Percentiles rank a stretch among this genome's conserved stretches.
These are phyloP conservation scores for Drosophila quadrilineata DNA, from an alignment of 1,140 invertebrate species.

Conservation along the genomic window DNA sequence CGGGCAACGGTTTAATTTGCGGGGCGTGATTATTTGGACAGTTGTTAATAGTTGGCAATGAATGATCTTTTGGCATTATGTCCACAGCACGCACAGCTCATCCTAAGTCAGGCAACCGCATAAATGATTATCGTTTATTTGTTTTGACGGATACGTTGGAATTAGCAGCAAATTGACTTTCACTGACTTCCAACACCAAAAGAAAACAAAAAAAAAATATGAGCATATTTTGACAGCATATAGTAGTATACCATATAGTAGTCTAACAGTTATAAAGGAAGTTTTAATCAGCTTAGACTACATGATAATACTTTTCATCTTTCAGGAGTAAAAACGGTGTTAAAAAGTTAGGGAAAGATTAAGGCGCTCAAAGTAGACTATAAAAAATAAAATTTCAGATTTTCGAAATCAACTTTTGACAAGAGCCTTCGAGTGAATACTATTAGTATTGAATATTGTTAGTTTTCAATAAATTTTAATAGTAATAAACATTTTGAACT, in stretches of 20 bases:
- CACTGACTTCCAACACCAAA: no score
- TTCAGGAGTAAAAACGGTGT: background rate
- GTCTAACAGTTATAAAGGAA: no score
- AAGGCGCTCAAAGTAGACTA: no score
- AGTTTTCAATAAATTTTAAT: no score
- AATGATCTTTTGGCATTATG: slow-evolving; percentile 6
- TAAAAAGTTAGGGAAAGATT: background rate
- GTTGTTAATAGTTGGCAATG: slow-evolving; percentile 63
- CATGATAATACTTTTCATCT: background rate
- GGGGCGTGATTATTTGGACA: slow-evolving; percentile 69
- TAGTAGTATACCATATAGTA: no score
- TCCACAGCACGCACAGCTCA: slow-evolving; percentile 13
- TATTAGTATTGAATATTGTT: no score
- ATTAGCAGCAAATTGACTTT: slow-evolving; percentile 28
- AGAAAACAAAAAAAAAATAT: no score
- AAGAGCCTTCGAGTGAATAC: no score
- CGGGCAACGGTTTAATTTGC: slow-evolving; percentile 51
- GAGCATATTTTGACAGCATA: no score
- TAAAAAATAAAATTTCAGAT: background rate
- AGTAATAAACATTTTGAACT: no score
- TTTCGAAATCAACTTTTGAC: no score
- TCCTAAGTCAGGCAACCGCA: slow-evolving; percentile 12
- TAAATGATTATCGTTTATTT: slow-evolving; percentile 57
- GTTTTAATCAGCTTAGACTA: no score
- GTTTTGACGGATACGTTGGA: slow-evolving; percentile 42